Base-by-base conservation (phyloP, 2,888 invertebrate species). In the Drosophila seclusa region DNA sequence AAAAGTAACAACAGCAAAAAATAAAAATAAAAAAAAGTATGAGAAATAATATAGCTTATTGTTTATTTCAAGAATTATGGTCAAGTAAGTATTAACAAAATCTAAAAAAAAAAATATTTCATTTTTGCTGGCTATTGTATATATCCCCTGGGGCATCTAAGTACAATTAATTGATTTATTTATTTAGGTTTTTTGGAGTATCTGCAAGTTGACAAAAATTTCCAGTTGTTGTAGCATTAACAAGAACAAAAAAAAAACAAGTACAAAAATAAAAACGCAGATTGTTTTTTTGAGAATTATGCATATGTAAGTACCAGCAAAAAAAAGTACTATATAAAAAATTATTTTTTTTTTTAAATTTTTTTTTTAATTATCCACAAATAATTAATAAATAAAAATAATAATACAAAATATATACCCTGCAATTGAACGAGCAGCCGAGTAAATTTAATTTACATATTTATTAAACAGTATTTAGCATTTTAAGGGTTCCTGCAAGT, bases 141-240 rank as follows among this genome's bases (percentile, higher is more conserved):
- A 13, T 21, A 21, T 21, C 4, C 11, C 11, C 42, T 11, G 11
- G 21, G 10, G 21, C 21, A 42, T 11, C 11, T 21, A 11, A 11
- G 11, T 42, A 42, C 21, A 42, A 42, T 21, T 42, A 21, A 21
- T 42, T 11, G 2, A 21, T 40, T 11, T n/a, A 21, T 40, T 40
- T n/a, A 40, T 11, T 40, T 42, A 5, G 2, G 11, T 2, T 11
- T 42, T 5, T 42, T 21, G 4, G 5, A 1, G 5, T 42, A 2
- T 11, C 21, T 42, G 11, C 21, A 42, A 21, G 42, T 21, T 42
- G 2, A 40, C 11, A 21, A 42, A 40, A 21, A 21, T 1, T 21
- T 21, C 1, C 5, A n/a, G 10, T 4, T 21, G 80, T 70, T 85
- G 82, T 85, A 82, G 85, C 74, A 80, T 67, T 42, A 72, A 53